Evolutionary conservation across 2,888 invertebrate genomes (phyloP).

Genomic region (Timandra comae): DNA sequence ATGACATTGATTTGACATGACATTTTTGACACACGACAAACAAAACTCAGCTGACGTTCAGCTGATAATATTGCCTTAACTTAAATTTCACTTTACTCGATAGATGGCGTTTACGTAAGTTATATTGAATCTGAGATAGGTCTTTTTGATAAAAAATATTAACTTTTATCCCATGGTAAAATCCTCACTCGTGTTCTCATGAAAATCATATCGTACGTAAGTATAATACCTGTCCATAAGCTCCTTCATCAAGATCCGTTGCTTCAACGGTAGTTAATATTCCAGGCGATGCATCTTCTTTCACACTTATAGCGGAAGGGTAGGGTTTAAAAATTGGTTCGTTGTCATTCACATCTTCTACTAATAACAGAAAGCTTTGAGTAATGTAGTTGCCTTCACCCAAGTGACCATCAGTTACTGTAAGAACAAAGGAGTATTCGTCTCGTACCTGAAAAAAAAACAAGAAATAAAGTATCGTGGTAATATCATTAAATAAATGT

Average conservation of each 20-base stretch:
- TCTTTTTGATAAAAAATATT: no score
- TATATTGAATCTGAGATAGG: no score
- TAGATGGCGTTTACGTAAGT: no score
- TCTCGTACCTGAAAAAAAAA: constrained; percentile 82
- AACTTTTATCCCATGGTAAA: no score
- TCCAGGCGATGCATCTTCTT: constrained; percentile 86
- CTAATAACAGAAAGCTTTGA: constrained; percentile 90
- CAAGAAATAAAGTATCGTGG: not conserved
- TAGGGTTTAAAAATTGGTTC: constrained; percentile 91
- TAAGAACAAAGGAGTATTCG: constrained; percentile 92
- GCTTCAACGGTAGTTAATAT: constrained; percentile 89
- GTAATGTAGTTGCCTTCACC: constrained; percentile 93
- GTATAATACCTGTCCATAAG: constrained; percentile 88
- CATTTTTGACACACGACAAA: no score
- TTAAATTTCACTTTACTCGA: no score
- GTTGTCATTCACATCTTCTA: constrained; percentile 95
- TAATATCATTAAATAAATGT: not conserved
- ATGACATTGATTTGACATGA: no score
- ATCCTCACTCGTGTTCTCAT: no score
- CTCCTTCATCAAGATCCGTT: constrained; percentile 92
- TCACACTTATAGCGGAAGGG: constrained; percentile 86
- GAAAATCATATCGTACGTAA: no score
- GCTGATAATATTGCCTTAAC: no score
- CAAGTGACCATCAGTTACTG: constrained; percentile 90
- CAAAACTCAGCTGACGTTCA: no score